Conservation (phyloP, 2,797 vertebrate genomes). For the Coendou prehensilis region DNA sequence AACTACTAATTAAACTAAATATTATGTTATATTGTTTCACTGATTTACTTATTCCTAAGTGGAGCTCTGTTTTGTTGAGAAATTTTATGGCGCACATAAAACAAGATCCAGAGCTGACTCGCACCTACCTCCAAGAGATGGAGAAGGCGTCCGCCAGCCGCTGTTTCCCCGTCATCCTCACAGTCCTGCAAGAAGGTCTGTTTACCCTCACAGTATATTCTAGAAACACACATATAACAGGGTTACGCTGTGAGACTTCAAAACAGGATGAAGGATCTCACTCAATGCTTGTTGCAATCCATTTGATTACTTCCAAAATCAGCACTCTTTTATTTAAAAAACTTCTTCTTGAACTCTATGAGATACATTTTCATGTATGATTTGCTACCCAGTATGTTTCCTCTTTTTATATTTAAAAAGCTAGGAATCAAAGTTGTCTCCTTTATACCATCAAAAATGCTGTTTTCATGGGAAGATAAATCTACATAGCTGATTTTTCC, state of each 20-base stretch:
- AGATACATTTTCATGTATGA: not conserved
- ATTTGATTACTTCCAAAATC: conserved; percentile 30
- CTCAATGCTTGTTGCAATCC: not conserved
- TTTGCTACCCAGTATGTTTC: not conserved
- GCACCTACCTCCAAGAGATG: conserved; percentile 96
- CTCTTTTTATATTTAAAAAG: conserved; percentile 1
- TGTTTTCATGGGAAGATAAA: not conserved
- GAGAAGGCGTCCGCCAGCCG: conserved; percentile 97
- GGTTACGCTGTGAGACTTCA: not conserved
- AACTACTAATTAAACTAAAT: conserved; percentile 29
- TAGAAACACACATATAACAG: conserved; percentile 82
- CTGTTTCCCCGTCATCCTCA: conserved; percentile 98
- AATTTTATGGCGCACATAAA: not conserved
- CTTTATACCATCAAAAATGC: not conserved
- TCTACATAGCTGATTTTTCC: not conserved
- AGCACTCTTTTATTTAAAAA: not conserved
- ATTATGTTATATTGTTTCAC: not conserved
- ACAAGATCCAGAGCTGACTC: not conserved
- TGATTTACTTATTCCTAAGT: conserved; percentile 10
- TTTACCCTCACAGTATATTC: conserved; percentile 96
- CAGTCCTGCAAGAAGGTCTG: conserved; percentile 97
- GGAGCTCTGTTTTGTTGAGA: conserved; percentile 43
- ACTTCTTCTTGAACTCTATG: conserved; percentile 40
- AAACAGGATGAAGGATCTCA: not conserved
- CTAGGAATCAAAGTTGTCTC: not conserved